phyloP scores from a whole-genome alignment of 2,113 vertebrate species.

The Thermophis baileyi region DNA sequence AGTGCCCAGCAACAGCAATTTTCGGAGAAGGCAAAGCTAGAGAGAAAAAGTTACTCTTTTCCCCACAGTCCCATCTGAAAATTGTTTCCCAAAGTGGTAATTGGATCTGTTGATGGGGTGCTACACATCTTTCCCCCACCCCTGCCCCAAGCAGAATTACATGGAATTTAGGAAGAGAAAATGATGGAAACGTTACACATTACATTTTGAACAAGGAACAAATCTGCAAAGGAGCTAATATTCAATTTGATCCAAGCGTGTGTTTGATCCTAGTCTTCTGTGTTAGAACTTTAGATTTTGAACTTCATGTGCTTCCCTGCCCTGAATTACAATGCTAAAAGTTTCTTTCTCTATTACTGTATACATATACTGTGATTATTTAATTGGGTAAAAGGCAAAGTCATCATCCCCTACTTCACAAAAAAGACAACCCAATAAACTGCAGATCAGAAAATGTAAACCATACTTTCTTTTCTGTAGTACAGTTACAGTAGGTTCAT shows the following conservation, averaged over 20 bases:
- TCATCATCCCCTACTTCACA: neutral
- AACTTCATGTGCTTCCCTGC: neutral
- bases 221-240: neutral
- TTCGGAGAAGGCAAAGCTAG: neutral
- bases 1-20: neutral
- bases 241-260: neutral
- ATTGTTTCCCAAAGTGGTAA: neutral
- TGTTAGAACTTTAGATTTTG: neutral
- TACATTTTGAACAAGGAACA: neutral
- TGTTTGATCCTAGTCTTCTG: neutral
- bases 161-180: neutral
- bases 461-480: neutral
- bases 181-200: neutral
- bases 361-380: neutral
- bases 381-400: neutral
- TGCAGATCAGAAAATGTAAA: neutral
- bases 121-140: rapidly evolving
- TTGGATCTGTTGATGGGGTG: neutral
- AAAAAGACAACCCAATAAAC: neutral
- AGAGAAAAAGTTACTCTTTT: neutral
- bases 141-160: neutral
- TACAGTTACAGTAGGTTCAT: neutral
- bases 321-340: neutral
- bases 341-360: neutral
- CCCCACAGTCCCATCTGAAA: neutral